Evolutionary conservation across 2,797 vertebrate species (phyloP), one percentile per base, ranked within the genome.

Genomic region (Eulemur mongoz): DNA sequence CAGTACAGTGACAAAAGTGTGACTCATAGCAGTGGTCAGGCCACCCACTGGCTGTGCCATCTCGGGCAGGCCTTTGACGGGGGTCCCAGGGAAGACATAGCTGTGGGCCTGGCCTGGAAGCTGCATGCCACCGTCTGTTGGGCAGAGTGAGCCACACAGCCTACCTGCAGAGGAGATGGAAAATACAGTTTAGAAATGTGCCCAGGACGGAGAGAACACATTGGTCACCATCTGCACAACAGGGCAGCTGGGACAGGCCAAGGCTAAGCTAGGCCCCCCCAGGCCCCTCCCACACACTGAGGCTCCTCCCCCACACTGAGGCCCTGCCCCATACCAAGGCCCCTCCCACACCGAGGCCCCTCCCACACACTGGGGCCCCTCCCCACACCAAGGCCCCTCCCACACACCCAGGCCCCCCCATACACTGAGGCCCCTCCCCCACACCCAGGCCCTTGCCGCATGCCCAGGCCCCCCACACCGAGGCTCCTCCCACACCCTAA

Each of bases 341-440:
- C 14, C 27, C 1, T 25, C 76, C 20, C 38, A 22, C 84, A 63
- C 9, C 0, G 4, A 11, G 54, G 10, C 15, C 14, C 10, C 45
- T 20, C 61, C 50, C 40, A 40, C 40, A 40, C 40, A 40, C 12
- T 13, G 54, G 17, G 82, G 13, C 25, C 17, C 59, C 43, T 8
- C 27, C 59, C 35, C 45, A n/a, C 10, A 32, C 25, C 18, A 52
- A 54, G 20, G 8, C 20, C 18, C 52, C 18, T 20, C 50, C 50
- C 50, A 15, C 4, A n/a, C 59, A 3, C 4, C 0, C 2, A 25
- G 13, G 7, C 11, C 1, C 13, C 11, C 13, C 2, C 4, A n/a
- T 10, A 17, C 25, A 52, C 12, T 9, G 54, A 57, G 54, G 22
- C 20, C 18, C 52, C 52, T 20, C 52, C 52, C 18, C 18, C 6